These are phyloP conservation scores for Seriola rivoliana DNA, from an alignment of 2,113 vertebrate genomes.

Conservation along the genomic window DNA sequence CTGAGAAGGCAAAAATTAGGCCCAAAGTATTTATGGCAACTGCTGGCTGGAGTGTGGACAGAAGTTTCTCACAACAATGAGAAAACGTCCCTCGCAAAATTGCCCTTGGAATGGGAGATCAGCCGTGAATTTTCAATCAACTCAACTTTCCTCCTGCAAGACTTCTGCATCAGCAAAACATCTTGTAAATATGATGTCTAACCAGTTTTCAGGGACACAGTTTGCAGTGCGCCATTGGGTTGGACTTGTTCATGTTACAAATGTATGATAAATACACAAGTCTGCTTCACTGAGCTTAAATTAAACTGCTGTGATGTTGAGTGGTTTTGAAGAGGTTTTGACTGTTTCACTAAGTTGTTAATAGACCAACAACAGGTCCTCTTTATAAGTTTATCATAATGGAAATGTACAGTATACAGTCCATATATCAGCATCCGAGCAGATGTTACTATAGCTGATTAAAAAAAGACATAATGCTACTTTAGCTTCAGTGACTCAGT, in stretches of 20 bases:
- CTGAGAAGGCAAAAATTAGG: slow-evolving; percentile 26
- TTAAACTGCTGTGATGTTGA: not conserved
- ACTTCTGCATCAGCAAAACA: slow-evolving; percentile 54
- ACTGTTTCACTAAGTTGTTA: not conserved
- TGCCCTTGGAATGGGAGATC: slow-evolving; percentile 57
- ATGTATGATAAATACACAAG: not conserved
- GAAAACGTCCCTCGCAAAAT: slow-evolving; percentile 25
- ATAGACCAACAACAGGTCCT: not conserved
- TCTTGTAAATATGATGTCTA: slow-evolving; percentile 41
- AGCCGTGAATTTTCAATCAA: slow-evolving; percentile 52
- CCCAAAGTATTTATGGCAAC: slow-evolving; percentile 23
- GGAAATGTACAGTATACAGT: slow-evolving; percentile 5
- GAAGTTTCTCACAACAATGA: slow-evolving; percentile 31
- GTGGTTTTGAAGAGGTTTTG: not conserved
- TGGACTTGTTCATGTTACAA: slow-evolving; percentile 22
- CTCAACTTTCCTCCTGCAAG: slow-evolving; percentile 22
- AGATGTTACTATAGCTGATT: slow-evolving; percentile 11
- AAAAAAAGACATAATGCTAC: not conserved
- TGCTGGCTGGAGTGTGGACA: not conserved
- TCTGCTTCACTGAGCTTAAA: not conserved
- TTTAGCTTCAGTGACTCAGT: slow-evolving; percentile 21
- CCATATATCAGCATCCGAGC: not conserved
- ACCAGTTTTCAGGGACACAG: slow-evolving; percentile 45
- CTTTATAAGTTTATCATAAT: slow-evolving; percentile 4
- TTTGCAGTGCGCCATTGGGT: slow-evolving; percentile 9